phyloP scores from a whole-genome alignment of 2,888 invertebrate genomes.

The Pantelozetes paolii region DNA sequence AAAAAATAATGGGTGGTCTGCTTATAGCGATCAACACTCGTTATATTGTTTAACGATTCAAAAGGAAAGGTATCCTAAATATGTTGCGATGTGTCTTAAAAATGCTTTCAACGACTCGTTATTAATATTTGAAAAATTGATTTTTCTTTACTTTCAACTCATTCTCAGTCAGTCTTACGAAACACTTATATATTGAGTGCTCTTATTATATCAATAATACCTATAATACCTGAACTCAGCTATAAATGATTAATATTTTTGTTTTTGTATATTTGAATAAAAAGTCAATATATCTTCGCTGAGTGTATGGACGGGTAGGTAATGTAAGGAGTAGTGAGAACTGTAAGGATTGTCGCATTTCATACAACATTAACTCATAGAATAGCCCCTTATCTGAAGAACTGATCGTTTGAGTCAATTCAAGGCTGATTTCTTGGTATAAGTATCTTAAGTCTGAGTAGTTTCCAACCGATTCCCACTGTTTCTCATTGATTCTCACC shows the following conservation, averaged over 20 bases:
- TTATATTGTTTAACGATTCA: slow-evolving; percentile 3
- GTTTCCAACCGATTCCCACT: slow-evolving; percentile 28
- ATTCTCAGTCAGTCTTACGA: slow-evolving; percentile 8
- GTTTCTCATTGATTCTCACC: slow-evolving; percentile 25
- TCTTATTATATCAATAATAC: too few relatives aligned
- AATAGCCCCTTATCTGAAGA: background rate
- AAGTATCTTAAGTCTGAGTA: background rate
- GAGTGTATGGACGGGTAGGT: background rate
- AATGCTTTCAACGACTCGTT: slow-evolving; percentile 35
- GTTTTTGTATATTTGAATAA: slow-evolving; percentile 10
- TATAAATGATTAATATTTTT: background rate
- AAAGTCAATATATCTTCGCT: background rate
- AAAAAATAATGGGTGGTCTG: slow-evolving; percentile 33
- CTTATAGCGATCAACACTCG: slow-evolving; percentile 15
- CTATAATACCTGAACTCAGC: background rate
- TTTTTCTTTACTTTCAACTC: background rate
- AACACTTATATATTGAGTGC: background rate
- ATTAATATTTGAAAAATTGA: slow-evolving; percentile 26
- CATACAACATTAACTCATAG: slow-evolving; percentile 19
- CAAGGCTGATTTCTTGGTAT: slow-evolving; percentile 23
- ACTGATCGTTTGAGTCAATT: background rate
- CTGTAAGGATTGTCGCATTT: slow-evolving; percentile 22
- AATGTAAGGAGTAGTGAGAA: background rate
- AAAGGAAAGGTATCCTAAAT: background rate
- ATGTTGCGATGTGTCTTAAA: slow-evolving; percentile 19